Percentiles rank a stretch among this genome's conserved stretches.
phyloP scores from a whole-genome alignment of 2,113 vertebrate species.

The Fulmarus glacialis region DNA sequence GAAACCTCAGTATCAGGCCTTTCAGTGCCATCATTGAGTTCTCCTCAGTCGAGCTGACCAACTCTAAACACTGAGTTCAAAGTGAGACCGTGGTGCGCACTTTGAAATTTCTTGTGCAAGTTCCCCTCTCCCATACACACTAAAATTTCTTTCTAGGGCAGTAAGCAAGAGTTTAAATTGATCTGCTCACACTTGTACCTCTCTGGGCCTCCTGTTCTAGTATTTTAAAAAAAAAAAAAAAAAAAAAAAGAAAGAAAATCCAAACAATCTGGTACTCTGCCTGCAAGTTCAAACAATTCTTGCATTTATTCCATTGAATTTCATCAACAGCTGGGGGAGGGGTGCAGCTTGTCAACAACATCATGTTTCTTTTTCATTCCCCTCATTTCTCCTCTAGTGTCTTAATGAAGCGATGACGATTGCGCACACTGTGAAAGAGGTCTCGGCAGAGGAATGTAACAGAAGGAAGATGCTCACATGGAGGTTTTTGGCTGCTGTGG shows the following conservation, averaged over 20 bases:
- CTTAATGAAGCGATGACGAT: not conserved
- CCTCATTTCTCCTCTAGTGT: not conserved
- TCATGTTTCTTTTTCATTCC: not conserved
- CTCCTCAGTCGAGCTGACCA: fast-evolving
- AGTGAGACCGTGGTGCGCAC: fast-evolving
- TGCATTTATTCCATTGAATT: not conserved
- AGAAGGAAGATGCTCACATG: not conserved
- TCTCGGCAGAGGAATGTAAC: not conserved
- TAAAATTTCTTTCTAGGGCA: not conserved
- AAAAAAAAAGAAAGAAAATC: not conserved
- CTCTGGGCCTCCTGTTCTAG: not conserved
- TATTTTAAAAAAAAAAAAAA: not conserved
- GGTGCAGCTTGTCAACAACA: not conserved
- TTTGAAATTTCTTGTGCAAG: not conserved
- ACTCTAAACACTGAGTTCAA: not conserved
- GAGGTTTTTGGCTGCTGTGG: not conserved
- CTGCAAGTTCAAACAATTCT: not conserved
- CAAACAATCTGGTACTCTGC: not conserved
- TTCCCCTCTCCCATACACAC: not conserved
- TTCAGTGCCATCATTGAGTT: not conserved
- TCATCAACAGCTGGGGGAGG: not conserved
- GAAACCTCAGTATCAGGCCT: not conserved
- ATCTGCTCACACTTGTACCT: not conserved
- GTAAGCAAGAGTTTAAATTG: not conserved
- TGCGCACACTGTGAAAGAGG: not conserved